These are phyloP conservation scores for Ophioninae sp. DNA, from an alignment of 2,888 invertebrate genomes.

Conservation along the genomic window DNA sequence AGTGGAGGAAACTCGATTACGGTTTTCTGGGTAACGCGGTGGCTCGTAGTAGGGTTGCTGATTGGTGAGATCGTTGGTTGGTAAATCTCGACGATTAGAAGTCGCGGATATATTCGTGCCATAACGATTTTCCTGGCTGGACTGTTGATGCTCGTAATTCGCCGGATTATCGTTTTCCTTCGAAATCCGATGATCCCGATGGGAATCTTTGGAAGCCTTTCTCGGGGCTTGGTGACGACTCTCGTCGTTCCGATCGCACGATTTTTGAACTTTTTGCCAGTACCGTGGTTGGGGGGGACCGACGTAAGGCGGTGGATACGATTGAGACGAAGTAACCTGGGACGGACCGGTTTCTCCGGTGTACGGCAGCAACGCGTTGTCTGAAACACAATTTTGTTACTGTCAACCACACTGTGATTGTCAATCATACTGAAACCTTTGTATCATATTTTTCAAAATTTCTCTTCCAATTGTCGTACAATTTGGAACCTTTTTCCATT, in stretches of 20 bases:
- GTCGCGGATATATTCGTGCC: conserved; percentile 10
- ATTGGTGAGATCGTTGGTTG: conserved; percentile 50
- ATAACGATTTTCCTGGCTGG: conserved; percentile 58
- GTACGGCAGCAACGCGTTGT: conserved; percentile 74
- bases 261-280: conserved; percentile 53
- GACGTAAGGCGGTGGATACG: conserved; percentile 72
- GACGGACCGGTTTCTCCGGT: conserved; percentile 66
- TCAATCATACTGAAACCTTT: background rate
- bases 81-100: conserved; percentile 54
- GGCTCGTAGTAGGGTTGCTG: conserved; percentile 53
- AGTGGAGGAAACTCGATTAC: conserved; percentile 52
- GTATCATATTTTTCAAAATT: background rate
- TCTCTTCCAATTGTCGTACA: conserved; percentile 8
- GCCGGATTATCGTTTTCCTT: conserved; percentile 52
- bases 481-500: conserved; percentile 32
- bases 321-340: conserved; percentile 62
- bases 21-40: conserved; percentile 59
- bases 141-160: conserved; percentile 47
- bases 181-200: conserved; percentile 45
- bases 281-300: conserved; percentile 71
- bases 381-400: conserved; percentile 73
- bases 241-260: conserved; percentile 45
- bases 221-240: conserved; percentile 10
- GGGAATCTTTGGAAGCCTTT: conserved; percentile 28
- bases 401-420: background rate